phyloP scores from a whole-genome alignment of 2,888 invertebrate genomes.

The Micoletzkya japonica region DNA sequence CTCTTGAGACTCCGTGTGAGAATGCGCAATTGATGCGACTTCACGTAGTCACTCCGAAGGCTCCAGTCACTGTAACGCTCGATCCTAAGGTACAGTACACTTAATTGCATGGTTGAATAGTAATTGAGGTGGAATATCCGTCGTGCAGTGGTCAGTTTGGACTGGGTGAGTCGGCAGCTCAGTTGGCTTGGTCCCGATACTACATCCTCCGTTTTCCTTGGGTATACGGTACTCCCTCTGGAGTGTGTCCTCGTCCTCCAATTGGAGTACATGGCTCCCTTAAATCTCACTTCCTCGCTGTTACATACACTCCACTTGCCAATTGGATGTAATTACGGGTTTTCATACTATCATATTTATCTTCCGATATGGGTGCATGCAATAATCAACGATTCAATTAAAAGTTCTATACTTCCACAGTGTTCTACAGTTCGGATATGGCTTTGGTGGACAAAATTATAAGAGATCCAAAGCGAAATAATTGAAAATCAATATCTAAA shows the following conservation, averaged over 20 bases:
- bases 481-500: not conserved
- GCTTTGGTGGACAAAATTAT: not conserved
- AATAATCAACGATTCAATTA: not conserved
- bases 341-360: no score
- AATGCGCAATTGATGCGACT: constrained; percentile 76
- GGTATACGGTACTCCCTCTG: constrained; percentile 45
- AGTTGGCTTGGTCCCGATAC: constrained; percentile 49
- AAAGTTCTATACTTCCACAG: not conserved
- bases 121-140: no score
- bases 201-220: constrained; percentile 55
- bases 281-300: not conserved
- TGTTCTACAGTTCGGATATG: not conserved
- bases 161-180: constrained; percentile 46
- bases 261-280: not conserved
- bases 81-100: constrained; percentile 73
- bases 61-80: constrained; percentile 84
- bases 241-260: constrained; percentile 22
- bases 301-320: constrained; percentile 25
- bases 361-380: no score
- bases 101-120: no score
- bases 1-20: constrained; percentile 64
- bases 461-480: not conserved
- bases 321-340: constrained; percentile 2
- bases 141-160: not conserved
- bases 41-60: constrained; percentile 86